Evolutionary conservation across 2,797 vertebrate genomes (phyloP), one percentile per base, ranked within the genome.

Genomic region (Oophaga sylvatica): DNA sequence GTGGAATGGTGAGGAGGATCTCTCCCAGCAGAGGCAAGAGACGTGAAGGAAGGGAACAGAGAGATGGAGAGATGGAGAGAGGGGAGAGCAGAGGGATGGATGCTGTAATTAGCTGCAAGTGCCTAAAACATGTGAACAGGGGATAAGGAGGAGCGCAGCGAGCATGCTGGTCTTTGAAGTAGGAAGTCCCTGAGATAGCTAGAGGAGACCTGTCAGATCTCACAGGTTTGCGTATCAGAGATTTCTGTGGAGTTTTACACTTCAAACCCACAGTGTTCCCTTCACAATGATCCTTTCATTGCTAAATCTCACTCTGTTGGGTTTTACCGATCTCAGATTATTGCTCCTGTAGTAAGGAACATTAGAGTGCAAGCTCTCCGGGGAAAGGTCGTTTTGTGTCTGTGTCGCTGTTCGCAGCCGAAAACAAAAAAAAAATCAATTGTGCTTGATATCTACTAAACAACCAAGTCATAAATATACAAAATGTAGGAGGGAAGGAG

Each of bases 1-100:
- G 96, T 94, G 95, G 95, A 96, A 95, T 96, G 96, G 95, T 95
- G 94, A 96, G 95, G 95, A 96, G 95, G 95, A 94, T 94, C 94
- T 95, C 95, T 95, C 94, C 95, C 95, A 94, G 92, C 94, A 93
- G 92, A 95, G 93, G 93, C 95, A 94, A 93, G 94, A 94, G 94
- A 94, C 92, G 91, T 91, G 79, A 91, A 91, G 92, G 94, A 94
- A 96, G 95, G 93, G 95, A 67, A 70, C 45, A 67, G 71, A 82
- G 71, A 59, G 84, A 86, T 76, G 88, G 80, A 78, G 80, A 62
- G 84, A 85, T 59, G 56, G 63, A 81, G 73, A 87, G 87, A 80
- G 81, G 73, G 53, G 76, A 87, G 73, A 87, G 90, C 31, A 83
- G 90, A 91, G 91, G 93, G 77, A 81, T 83, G 82, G 68, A 91